Conservation (phyloP, 2,113 vertebrate genomes). For the Leucopternis melanops region DNA sequence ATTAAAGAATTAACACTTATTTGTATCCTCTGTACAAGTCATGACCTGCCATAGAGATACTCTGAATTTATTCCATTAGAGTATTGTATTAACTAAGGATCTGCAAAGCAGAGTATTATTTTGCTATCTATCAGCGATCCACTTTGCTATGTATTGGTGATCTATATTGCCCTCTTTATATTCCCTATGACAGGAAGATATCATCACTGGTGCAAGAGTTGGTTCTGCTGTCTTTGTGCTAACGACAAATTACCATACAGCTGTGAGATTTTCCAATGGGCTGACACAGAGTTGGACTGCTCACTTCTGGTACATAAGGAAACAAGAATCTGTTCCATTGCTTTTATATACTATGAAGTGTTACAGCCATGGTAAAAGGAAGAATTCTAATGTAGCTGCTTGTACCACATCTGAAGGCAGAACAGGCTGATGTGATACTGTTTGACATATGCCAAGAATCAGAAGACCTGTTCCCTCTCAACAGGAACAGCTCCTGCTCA, state of each 20-base stretch:
- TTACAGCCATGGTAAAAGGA: background rate
- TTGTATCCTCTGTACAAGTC: background rate
- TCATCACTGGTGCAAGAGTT: background rate
- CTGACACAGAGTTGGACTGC: background rate
- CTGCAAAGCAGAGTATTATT: background rate
- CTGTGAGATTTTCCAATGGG: background rate
- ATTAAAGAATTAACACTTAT: background rate
- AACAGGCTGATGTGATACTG: background rate
- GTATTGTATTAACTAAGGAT: background rate
- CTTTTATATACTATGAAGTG: background rate
- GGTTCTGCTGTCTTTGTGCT: background rate
- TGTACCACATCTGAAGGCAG: background rate
- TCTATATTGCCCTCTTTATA: background rate
- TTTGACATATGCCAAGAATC: background rate
- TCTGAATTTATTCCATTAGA: background rate
- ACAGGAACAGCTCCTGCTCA: background rate
- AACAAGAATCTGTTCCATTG: background rate
- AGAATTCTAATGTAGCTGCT: background rate
- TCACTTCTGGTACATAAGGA: background rate
- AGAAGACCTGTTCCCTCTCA: background rate
- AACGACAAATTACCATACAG: accelerated
- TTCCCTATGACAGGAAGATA: background rate
- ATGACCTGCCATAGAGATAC: background rate
- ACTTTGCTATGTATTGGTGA: background rate
- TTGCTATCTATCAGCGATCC: background rate